Percentiles rank a stretch among this genome's conserved stretches.
Conservation (phyloP, 2,113 vertebrate species). For the Lophura nycthemera region DNA sequence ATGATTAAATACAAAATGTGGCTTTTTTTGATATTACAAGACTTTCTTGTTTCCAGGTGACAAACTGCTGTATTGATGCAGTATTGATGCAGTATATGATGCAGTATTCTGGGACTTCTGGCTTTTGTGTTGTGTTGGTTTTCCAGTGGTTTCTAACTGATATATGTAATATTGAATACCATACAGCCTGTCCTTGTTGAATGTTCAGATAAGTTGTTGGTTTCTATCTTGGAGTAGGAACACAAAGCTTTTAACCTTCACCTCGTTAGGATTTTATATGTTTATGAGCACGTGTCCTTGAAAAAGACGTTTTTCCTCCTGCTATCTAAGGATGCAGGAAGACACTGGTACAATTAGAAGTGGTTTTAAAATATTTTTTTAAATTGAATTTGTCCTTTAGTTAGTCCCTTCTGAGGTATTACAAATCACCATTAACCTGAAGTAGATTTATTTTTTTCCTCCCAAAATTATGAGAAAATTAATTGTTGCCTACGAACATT, state of each 20-base stretch:
- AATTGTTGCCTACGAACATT: not conserved
- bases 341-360: not conserved
- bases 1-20: not conserved
- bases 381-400: slow-evolving; percentile 13
- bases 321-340: not conserved
- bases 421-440: slow-evolving; percentile 15
- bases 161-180: not conserved
- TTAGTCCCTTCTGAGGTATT: not conserved
- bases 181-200: not conserved
- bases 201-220: not conserved
- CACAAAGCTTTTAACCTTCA: not conserved
- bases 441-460: slow-evolving; percentile 24
- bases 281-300: not conserved
- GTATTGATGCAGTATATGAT: no score
- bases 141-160: not conserved
- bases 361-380: not conserved
- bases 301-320: not conserved
- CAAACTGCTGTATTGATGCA: not conserved
- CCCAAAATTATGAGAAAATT: not conserved
- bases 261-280: not conserved
- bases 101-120: not conserved
- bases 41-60: not conserved
- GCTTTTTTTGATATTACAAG: not conserved
- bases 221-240: not conserved
- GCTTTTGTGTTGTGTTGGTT: not conserved